phyloP scores from a whole-genome alignment of 2,888 invertebrate species.

The Nephrocerus scutellatus region DNA sequence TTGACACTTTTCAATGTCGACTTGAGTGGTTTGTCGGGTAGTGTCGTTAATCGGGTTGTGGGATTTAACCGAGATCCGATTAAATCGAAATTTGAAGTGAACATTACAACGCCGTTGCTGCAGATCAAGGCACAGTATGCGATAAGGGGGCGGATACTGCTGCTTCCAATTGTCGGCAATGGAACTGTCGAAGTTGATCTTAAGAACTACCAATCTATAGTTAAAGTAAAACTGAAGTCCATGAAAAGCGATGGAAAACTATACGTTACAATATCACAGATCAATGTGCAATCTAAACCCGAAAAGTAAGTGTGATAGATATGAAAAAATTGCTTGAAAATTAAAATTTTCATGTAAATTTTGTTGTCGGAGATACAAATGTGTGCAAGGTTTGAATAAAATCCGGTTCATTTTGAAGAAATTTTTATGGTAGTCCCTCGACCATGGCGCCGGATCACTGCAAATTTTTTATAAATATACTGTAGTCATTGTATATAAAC shows the following conservation, averaged over 20 bases:
- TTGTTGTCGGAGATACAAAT: no score
- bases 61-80: slow-evolving; percentile 31
- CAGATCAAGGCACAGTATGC: slow-evolving; percentile 35
- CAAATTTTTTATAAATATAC: no score
- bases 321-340: no score
- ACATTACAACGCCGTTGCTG: slow-evolving; percentile 24
- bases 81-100: slow-evolving; percentile 27
- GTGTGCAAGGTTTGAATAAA: no score
- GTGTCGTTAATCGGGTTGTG: slow-evolving; percentile 23
- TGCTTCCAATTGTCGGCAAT: slow-evolving; percentile 41
- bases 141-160: slow-evolving; percentile 39
- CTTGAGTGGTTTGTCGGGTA: slow-evolving; percentile 27
- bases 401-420: no score
- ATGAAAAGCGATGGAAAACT: slow-evolving; percentile 19
- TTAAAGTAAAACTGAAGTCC: slow-evolving; percentile 22
- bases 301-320: slow-evolving; percentile 25
- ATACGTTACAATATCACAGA: slow-evolving; percentile 21
- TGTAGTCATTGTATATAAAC: no score
- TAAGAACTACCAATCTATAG: slow-evolving; percentile 23
- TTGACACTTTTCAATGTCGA: slow-evolving; percentile 27
- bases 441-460: no score
- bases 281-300: slow-evolving; percentile 25
- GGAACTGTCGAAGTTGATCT: slow-evolving; percentile 32
- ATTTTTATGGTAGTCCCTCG: no score
- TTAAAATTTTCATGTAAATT: no score